Base-by-base conservation (phyloP, 2,888 invertebrate species). In the Lasioglossum marginatum region DNA sequence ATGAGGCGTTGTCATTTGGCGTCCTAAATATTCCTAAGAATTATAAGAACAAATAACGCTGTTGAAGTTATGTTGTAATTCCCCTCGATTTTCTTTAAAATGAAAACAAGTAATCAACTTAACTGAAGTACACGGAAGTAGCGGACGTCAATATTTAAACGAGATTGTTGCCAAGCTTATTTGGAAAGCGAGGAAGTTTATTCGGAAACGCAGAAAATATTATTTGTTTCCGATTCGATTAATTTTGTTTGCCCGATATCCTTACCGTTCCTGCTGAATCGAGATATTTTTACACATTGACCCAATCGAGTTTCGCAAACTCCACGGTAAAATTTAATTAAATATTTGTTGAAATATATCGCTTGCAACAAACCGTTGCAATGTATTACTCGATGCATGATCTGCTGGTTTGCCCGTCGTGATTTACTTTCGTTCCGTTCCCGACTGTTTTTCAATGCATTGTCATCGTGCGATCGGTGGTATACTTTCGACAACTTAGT, bases 281-380 rank as follows among this genome's bases (percentile, higher is more conserved):
- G 34, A 12, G 16, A 43, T 60, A 16, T 23, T 60, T 77, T 48
- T 73, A 23, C 19, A 16, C 48, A 34, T 27, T n/a, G 37, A 40
- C 12, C 48, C 34, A 71, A 78, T 71, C 45, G 27, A n/a, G 37
- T 60, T 71, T 71, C 71, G 27, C 45, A 37, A 78, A 52, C 70
- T 71, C 45, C 34, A 27, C 14, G 16, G 45, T 5, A 23, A 48
- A 60, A 27, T 60, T 70, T 37, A 71, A 71, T 78, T 78, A 45
- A 71, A 77, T 70, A 71, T 71, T 78, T 78, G 81, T 77, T 52
- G 31, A 34, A 71, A 77, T 81, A 34, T 77, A 60, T 76, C 16
- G 40, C 40, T 37, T 27, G 27, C 31, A 43, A 52, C 57, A 43
- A 78, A 57, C 52, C 37, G 37, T 71, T 31, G 34, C 48, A 16